Evolutionary conservation across 1,140 invertebrate species (phyloP).

Genomic region (Tetragonula clypearis): DNA sequence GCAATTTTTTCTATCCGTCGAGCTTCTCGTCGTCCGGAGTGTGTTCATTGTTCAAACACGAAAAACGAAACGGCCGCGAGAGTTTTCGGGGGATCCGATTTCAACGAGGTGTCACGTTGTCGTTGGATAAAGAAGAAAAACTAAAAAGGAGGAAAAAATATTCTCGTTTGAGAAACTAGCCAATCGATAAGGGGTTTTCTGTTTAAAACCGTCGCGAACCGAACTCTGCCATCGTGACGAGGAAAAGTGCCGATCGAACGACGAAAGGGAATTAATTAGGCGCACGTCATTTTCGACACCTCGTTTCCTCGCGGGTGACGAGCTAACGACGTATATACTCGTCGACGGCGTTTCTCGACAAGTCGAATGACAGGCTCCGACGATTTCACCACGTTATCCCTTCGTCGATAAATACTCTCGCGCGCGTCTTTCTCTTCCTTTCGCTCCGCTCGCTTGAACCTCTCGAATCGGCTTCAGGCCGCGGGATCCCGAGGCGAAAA

Average conservation of each 20-base stretch:
- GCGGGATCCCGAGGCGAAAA: background rate
- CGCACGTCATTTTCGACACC: background rate
- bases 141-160: background rate
- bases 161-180: background rate
- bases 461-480: background rate
- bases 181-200: background rate
- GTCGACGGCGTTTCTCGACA: background rate
- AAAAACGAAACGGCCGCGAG: background rate
- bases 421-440: background rate
- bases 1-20: constrained; percentile 14
- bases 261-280: background rate
- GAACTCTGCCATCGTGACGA: background rate
- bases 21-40: background rate
- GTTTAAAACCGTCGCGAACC: background rate
- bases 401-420: too few species aligned
- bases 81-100: background rate
- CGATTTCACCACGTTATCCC: background rate
- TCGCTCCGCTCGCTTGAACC: background rate
- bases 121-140: background rate
- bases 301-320: background rate
- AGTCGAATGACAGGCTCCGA: background rate
- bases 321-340: background rate
- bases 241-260: background rate
- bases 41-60: too few species aligned
- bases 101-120: too few species aligned